Evolutionary conservation across 2,113 vertebrate species (phyloP), one percentile per base, ranked within the genome.

Genomic region (Garra rufa): DNA sequence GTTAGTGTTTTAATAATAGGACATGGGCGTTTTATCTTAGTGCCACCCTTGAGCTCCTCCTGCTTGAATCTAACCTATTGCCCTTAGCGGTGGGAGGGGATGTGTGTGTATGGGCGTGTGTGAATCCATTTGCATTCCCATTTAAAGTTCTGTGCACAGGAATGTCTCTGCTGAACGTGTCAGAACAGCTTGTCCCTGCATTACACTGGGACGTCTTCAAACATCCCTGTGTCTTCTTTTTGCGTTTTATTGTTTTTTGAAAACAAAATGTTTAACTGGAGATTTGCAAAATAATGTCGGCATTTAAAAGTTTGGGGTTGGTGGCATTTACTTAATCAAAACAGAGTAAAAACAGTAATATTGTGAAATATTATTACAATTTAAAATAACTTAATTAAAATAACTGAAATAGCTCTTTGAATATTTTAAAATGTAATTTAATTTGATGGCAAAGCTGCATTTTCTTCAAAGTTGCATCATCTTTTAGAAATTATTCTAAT

Each of bases 111-210:
- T 76, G 48, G 9, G 50, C 2, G 4, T 28, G n/a, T 79, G n/a
- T 79, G 41, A 79, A 63, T 26, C 57, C 57, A 63, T 79, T 63
- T 79, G 38, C 57, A 26, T 14, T 19, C 5, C 9, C 4, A 9
- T 10, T 30, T 67, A 63, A 44, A 28, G 0, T 65, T 65, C 41
- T 65, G 43, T 10, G 10, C 5, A 30, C 19, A 48, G 59, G 77
- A 80, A 67, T 80, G 78, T 80, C 43, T 67, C 24, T 21, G 59
- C 9, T 48, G 26, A 67, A 50, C 78, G 1, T 67, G 77, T 80
- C 61, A 67, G 59, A 80, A 67, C 78, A 48, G 78, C 59, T 67
- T 17, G 9, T 67, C 6, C 19, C 61, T 50, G 15, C 1, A 1
- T 30, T 46, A 10, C 11, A 17, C 3, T 46, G 57, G 46, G 46